A percentile compares a stretch with the other conserved stretches of the same genome.
phyloP scores from a whole-genome alignment of 1,140 invertebrate species.

The Cherax destructor region DNA sequence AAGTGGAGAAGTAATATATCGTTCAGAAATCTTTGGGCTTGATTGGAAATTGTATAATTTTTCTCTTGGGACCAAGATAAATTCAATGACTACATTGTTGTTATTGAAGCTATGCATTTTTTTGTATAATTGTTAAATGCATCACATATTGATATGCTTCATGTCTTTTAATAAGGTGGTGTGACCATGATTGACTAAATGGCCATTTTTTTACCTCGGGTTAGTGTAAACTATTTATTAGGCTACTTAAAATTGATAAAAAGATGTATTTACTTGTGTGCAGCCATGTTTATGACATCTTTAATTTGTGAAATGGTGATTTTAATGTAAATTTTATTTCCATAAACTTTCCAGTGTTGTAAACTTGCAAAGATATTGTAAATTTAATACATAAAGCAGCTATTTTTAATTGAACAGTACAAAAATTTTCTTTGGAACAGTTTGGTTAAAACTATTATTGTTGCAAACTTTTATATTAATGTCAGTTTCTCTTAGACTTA shows the following conservation, averaged over 20 bases:
- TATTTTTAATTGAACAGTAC: background rate
- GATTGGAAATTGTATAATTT: background rate
- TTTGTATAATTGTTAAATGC: background rate
- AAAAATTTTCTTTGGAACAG: background rate
- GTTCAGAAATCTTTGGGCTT: background rate
- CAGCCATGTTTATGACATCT: too few species aligned
- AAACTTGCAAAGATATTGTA: background rate
- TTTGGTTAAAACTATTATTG: background rate
- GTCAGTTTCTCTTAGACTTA: too few species aligned
- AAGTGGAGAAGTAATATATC: too few species aligned
- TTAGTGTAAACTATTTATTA: too few species aligned
- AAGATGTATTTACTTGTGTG: too few species aligned
- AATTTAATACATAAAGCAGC: background rate
- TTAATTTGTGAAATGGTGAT: too few species aligned
- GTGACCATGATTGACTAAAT: too few species aligned
- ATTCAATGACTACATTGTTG: background rate
- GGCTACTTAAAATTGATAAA: too few species aligned
- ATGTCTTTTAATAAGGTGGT: too few species aligned
- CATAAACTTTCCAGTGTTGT: too few species aligned
- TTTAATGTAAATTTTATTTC: too few species aligned
- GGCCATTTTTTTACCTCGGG: too few species aligned
- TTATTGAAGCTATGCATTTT: background rate
- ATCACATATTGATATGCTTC: background rate
- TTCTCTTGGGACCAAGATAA: background rate
- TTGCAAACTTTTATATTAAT: background rate